Conservation (phyloP, 2,888 invertebrate genomes). For the Operophtera brumata region DNA sequence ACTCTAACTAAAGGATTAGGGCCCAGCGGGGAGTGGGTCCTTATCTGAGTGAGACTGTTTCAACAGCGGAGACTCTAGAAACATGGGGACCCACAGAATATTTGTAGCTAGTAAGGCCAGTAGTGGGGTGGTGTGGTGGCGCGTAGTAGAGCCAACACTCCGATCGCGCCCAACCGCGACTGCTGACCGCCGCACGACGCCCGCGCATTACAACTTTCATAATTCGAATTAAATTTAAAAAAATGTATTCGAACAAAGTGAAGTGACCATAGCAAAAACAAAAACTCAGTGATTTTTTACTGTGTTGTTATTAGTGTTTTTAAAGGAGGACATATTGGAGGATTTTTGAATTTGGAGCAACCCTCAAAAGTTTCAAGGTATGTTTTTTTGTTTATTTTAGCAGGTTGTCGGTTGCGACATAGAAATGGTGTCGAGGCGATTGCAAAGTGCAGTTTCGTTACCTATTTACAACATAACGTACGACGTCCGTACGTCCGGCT, state of each 20-base stretch:
- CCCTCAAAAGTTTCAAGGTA: constrained; percentile 62
- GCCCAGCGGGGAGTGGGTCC: constrained; percentile 68
- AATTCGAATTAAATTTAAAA: constrained; percentile 51
- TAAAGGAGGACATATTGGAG: constrained; percentile 45
- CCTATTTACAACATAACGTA: constrained; percentile 65
- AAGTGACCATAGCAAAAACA: constrained; percentile 56
- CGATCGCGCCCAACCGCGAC: constrained; percentile 61
- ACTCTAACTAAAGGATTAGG: constrained; percentile 68
- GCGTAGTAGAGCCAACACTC: constrained; percentile 48
- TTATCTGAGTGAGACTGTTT: constrained; percentile 68
- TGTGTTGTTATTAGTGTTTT: constrained; percentile 47
- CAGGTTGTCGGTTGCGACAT: constrained; percentile 30
- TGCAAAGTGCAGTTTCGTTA: constrained; percentile 63
- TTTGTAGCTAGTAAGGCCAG: constrained; percentile 27
- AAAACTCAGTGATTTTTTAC: constrained; percentile 31
- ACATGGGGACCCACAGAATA: constrained; percentile 8
- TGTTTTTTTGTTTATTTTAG: constrained; percentile 36
- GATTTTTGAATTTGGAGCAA: constrained; percentile 56
- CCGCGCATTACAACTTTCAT: constrained; percentile 59
- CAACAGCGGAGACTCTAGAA: constrained; percentile 45
- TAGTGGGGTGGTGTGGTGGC: constrained; percentile 60
- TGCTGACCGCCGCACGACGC: constrained; percentile 55
- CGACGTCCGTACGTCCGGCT: constrained; percentile 44
- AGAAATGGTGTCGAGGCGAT: constrained; percentile 50
- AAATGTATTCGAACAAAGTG: constrained; percentile 70